A percentile compares a stretch with the other conserved stretches of the same genome.
Conservation (phyloP, 2,113 vertebrate genomes). For the Noturus placidus region DNA sequence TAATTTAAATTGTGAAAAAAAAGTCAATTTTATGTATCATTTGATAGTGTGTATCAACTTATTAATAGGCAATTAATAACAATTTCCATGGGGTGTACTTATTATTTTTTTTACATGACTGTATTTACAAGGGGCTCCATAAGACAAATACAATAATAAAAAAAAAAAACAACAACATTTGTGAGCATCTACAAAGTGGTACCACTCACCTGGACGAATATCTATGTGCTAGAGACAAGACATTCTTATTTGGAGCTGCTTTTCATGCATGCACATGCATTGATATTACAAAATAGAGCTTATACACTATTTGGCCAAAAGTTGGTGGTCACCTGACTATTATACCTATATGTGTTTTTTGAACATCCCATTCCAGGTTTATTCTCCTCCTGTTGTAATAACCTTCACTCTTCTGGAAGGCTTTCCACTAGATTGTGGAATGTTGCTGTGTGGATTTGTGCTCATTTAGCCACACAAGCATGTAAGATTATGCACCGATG, state of each 20-base stretch:
- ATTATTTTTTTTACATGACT: no score
- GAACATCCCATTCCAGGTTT: no score
- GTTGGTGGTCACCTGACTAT: not conserved
- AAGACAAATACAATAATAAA: not conserved
- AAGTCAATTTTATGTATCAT: no score
- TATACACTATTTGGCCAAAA: not conserved
- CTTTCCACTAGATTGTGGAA: no score
- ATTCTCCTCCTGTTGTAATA: not conserved
- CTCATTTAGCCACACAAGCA: no score
- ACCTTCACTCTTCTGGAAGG: not conserved
- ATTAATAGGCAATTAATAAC: no score
- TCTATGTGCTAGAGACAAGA: not conserved
- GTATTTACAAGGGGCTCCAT: not conserved
- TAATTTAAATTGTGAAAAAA: no score
- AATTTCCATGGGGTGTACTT: no score
- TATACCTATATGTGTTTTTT: not conserved
- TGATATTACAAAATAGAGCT: not conserved
- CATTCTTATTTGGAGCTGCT: not conserved
- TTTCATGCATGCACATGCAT: not conserved
- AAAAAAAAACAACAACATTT: not conserved
- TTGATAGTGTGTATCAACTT: no score
- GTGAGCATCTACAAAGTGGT: not conserved
- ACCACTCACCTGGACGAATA: not conserved
- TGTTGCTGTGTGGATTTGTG: no score
- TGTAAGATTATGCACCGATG: no score